Evolutionary conservation across 2,113 vertebrate genomes (phyloP).

Genomic region (Lota lota): DNA sequence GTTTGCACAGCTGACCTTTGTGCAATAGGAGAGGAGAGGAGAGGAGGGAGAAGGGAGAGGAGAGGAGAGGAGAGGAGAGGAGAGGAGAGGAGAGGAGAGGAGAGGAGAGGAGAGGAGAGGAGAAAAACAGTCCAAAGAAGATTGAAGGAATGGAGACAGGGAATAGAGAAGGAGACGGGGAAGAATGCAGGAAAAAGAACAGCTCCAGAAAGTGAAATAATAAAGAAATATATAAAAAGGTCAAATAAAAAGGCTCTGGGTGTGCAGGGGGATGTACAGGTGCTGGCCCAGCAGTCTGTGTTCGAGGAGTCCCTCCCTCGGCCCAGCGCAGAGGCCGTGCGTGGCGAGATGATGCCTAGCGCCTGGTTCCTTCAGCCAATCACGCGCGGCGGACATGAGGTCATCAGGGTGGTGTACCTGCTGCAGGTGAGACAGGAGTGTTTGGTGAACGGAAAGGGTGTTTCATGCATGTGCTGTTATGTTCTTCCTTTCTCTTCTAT

Average conservation of each 20-base stretch:
- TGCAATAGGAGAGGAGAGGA: no score
- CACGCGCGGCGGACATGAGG: constrained; percentile 71
- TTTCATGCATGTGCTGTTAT: not conserved
- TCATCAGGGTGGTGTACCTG: constrained; percentile 85
- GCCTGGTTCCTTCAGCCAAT: constrained; percentile 90
- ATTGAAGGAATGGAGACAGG: constrained; percentile 17
- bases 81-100: not conserved
- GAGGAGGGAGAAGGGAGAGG: no score
- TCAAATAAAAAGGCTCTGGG: no score
- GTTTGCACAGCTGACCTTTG: no score
- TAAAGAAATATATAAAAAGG: no score
- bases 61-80: no score
- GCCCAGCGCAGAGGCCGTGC: constrained; percentile 81
- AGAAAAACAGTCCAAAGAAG: not conserved
- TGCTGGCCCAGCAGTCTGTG: constrained; percentile 90
- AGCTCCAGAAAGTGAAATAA: no score
- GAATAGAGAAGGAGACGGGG: constrained; percentile 1
- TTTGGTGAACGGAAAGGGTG: not conserved
- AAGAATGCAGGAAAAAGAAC: no score
- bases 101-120: not conserved
- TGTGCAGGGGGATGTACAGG: constrained; percentile 76
- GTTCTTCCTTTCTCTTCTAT: no score
- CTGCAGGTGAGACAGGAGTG: constrained; percentile 79
- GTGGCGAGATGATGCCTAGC: constrained; percentile 92
- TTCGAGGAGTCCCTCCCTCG: constrained; percentile 88